phyloP scores from a whole-genome alignment of 2,797 vertebrate species.

The Alcedo atthis region DNA sequence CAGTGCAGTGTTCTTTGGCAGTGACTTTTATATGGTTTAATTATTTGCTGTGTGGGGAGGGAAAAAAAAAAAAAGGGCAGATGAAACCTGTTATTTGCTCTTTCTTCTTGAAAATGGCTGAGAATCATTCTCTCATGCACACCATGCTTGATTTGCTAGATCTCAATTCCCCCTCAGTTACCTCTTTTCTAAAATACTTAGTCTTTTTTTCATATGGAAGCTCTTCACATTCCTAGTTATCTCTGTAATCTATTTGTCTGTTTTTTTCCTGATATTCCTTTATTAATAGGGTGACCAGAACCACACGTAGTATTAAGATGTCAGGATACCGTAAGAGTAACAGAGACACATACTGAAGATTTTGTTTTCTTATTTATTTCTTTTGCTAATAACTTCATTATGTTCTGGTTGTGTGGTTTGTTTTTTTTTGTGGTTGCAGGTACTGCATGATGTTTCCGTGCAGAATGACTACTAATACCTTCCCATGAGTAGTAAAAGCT shows the following conservation, averaged over 20 bases:
- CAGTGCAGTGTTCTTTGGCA: neutral
- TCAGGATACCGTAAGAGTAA: neutral
- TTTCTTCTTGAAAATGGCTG: neutral
- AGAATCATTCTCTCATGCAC: neutral
- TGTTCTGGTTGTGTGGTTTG: neutral
- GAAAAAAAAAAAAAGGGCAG: neutral
- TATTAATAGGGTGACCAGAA: neutral
- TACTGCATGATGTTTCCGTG: neutral
- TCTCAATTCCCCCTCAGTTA: neutral
- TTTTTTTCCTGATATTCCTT: neutral
- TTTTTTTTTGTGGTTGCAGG: neutral
- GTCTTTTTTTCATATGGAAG: neutral
- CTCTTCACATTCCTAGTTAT: neutral
- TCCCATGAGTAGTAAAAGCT: neutral
- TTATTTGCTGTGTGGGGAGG: neutral
- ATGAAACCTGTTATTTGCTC: neutral
- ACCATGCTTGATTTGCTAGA: neutral
- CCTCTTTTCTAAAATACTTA: neutral
- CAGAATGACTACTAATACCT: neutral
- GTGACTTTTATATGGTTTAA: neutral
- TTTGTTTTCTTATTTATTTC: neutral
- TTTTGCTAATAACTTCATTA: neutral
- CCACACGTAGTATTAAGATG: neutral
- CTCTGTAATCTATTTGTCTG: neutral
- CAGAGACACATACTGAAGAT: neutral